Percentiles rank a stretch among this genome's conserved stretches.
These are phyloP conservation scores for Heliconius eleuchia DNA, from an alignment of 1,140 invertebrate species.

Conservation along the genomic window DNA sequence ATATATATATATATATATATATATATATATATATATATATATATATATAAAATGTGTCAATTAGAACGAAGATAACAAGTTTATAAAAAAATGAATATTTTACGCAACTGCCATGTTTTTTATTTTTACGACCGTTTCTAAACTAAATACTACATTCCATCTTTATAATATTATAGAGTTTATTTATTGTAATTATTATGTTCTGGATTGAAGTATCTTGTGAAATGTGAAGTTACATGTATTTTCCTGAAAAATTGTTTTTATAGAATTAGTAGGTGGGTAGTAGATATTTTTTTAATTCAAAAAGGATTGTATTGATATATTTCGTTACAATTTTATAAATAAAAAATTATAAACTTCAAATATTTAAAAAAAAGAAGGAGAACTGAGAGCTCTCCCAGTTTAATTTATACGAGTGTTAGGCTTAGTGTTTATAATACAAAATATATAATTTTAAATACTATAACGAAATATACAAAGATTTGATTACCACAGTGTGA, in stretches of 20 bases:
- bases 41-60: not conserved
- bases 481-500: not conserved
- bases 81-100: conserved; percentile 11
- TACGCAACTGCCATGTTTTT: conserved; percentile 20
- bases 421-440: not conserved
- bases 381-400: too few relatives aligned
- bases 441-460: not conserved
- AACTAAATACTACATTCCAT: conserved; percentile 22
- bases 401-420: not conserved
- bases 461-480: not conserved
- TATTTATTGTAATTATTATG: conserved; percentile 32
- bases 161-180: conserved; percentile 13
- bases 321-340: not conserved
- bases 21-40: too few relatives aligned
- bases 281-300: not conserved
- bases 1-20: too few relatives aligned
- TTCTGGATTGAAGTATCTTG: conserved; percentile 47
- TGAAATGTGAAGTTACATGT: conserved; percentile 59
- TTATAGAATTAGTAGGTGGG: not conserved
- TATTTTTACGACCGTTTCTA: conserved; percentile 18
- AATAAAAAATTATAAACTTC: not conserved
- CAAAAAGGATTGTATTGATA: not conserved
- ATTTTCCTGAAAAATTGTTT: conserved; percentile 58
- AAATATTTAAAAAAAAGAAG: too few relatives aligned
- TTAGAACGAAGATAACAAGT: not conserved